These are phyloP conservation scores for Nomia melanderi DNA, from an alignment of 1,140 invertebrate genomes.

Conservation along the genomic window DNA sequence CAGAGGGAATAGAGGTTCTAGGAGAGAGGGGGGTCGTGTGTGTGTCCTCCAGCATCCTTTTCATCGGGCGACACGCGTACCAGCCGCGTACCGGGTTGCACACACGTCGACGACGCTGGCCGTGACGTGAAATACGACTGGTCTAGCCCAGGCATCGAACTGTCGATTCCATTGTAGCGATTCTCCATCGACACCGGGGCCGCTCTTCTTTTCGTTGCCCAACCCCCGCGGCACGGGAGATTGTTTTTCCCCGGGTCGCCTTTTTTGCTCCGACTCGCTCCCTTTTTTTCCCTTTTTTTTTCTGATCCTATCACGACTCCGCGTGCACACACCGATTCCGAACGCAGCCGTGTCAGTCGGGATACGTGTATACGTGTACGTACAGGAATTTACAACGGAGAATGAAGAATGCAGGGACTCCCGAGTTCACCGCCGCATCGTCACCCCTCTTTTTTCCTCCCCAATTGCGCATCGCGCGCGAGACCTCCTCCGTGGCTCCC, in stretches of 20 bases:
- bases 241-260: slow-evolving; percentile 7
- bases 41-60: background rate
- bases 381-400: slow-evolving; percentile 1
- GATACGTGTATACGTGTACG: rapidly evolving
- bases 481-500: background rate
- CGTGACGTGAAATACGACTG: slow-evolving; percentile 41
- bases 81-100: background rate
- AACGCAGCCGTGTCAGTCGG: too few relatives aligned
- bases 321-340: too few relatives aligned
- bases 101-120: background rate
- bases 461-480: background rate
- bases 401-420: slow-evolving; percentile 11
- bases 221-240: slow-evolving; percentile 2
- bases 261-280: too few relatives aligned
- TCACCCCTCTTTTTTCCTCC: background rate
- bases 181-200: slow-evolving; percentile 27
- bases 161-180: slow-evolving; percentile 50
- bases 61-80: slow-evolving; percentile 7
- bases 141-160: slow-evolving; percentile 23
- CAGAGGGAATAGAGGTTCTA: too few relatives aligned
- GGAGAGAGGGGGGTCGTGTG: too few relatives aligned
- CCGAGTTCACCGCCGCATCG: slow-evolving; percentile 17
- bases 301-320: slow-evolving; percentile 14
- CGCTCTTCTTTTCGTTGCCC: slow-evolving; percentile 1
- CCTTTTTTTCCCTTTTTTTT: background rate